Evolutionary conservation across 2,113 vertebrate species (phyloP).

Genomic region (Psophia crepitans): DNA sequence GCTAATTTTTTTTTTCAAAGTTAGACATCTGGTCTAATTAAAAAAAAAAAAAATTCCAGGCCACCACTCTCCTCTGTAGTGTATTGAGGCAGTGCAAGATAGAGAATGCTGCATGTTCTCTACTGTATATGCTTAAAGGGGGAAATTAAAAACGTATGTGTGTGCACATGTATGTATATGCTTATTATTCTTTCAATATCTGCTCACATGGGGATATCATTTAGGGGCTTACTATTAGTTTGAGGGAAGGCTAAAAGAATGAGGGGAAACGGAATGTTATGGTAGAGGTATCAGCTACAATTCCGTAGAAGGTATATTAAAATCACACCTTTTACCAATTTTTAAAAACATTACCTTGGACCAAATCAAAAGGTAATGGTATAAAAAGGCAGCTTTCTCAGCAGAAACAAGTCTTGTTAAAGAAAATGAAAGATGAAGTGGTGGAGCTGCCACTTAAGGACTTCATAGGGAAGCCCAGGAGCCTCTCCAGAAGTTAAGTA

Average conservation of each 20-base stretch:
- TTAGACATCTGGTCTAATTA: not conserved
- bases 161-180: not conserved
- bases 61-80: not conserved
- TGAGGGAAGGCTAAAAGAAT: not conserved
- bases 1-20: not conserved
- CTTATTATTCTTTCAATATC: not conserved
- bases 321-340: not conserved
- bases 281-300: not conserved
- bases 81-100: not conserved
- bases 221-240: not conserved
- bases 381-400: not conserved
- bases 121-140: not conserved
- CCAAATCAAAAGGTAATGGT: not conserved
- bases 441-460: slow-evolving; percentile 1
- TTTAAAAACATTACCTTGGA: not conserved
- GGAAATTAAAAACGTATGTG: not conserved
- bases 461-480: slow-evolving; percentile 18
- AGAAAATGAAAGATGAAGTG: not conserved
- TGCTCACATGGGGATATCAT: not conserved
- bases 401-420: not conserved
- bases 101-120: not conserved
- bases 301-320: not conserved
- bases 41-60: not conserved
- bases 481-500: slow-evolving; percentile 37
- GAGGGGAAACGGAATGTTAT: not conserved